phyloP scores from a whole-genome alignment of 2,888 invertebrate species.

The Drosophila rellima region DNA sequence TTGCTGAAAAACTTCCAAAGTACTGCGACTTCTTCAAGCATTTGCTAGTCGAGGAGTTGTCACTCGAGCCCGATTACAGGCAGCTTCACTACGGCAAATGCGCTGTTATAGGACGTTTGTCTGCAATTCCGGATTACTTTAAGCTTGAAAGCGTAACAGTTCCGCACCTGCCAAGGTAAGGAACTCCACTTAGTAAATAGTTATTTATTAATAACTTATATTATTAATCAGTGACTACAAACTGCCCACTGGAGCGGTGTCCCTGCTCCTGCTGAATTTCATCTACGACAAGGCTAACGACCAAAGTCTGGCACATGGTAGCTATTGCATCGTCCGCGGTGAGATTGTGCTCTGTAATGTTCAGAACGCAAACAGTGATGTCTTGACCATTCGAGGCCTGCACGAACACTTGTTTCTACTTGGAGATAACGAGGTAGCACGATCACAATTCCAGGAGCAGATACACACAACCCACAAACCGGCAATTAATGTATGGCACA shows the following conservation, averaged over 20 bases:
- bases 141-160: slow-evolving; percentile 78
- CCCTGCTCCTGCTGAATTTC: slow-evolving; percentile 67
- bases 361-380: slow-evolving; percentile 47
- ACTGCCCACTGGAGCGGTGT: slow-evolving; percentile 75
- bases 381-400: slow-evolving; percentile 67
- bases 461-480: slow-evolving; percentile 65
- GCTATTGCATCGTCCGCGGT: slow-evolving; percentile 77
- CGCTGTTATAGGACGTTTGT: slow-evolving; percentile 80
- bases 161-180: slow-evolving; percentile 71
- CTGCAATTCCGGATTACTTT: slow-evolving; percentile 45
- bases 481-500: slow-evolving; percentile 72
- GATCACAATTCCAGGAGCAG: slow-evolving; percentile 32
- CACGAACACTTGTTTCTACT: slow-evolving; percentile 52
- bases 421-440: slow-evolving; percentile 17
- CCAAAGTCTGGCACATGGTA: slow-evolving; percentile 51
- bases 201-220: not conserved
- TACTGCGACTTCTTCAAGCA: slow-evolving; percentile 76
- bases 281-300: slow-evolving; percentile 38
- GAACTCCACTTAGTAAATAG: not conserved
- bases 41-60: slow-evolving; percentile 81
- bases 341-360: slow-evolving; percentile 74
- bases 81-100: slow-evolving; percentile 82
- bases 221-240: slow-evolving; percentile 59
- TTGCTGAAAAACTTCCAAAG: slow-evolving; percentile 46
- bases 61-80: slow-evolving; percentile 64